These are phyloP conservation scores for Litoditis marina DNA, from an alignment of 2,888 invertebrate genomes.

Conservation along the genomic window DNA sequence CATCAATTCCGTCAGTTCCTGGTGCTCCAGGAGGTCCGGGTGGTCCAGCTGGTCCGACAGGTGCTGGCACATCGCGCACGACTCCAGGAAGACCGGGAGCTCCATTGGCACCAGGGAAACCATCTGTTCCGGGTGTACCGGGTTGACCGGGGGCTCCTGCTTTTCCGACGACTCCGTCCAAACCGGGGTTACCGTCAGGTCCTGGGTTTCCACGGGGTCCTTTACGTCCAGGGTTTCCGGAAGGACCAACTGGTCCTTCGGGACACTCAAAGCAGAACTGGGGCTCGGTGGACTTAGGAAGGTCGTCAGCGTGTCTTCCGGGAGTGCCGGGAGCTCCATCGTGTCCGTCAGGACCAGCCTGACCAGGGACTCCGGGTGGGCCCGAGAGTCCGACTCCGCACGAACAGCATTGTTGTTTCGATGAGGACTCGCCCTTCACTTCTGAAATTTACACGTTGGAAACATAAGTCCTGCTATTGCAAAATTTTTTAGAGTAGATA, in stretches of 20 bases:
- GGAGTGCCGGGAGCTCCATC: slow-evolving; percentile 14
- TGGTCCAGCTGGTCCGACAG: slow-evolving; percentile 28
- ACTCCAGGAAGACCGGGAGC: slow-evolving; percentile 43
- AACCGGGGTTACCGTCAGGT: slow-evolving; percentile 10
- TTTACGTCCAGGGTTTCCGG: slow-evolving; percentile 15
- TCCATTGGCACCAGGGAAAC: slow-evolving; percentile 46
- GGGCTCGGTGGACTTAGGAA: slow-evolving; percentile 5
- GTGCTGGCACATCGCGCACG: slow-evolving; percentile 15
- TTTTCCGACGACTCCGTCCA: slow-evolving; percentile 16
- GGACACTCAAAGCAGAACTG: slow-evolving; percentile 17
- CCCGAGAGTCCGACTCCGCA: slow-evolving; percentile 42
- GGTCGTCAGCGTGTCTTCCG: slow-evolving; percentile 5
- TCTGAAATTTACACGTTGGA: too few relatives aligned
- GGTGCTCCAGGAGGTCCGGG: slow-evolving; percentile 24
- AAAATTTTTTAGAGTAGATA: neutral
- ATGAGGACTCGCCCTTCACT: too few relatives aligned
- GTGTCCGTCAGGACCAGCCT: slow-evolving; percentile 12
- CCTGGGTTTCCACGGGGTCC: slow-evolving; percentile 16
- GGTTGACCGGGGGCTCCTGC: slow-evolving; percentile 41
- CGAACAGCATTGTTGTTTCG: slow-evolving; percentile 35
- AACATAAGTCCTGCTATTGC: too few relatives aligned
- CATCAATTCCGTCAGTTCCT: slow-evolving; percentile 14
- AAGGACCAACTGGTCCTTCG: slow-evolving; percentile 12
- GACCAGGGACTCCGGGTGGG: slow-evolving; percentile 18
- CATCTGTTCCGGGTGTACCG: slow-evolving; percentile 38